Base-by-base conservation (phyloP, 2,113 vertebrate genomes). In the Sula dactylatra region DNA sequence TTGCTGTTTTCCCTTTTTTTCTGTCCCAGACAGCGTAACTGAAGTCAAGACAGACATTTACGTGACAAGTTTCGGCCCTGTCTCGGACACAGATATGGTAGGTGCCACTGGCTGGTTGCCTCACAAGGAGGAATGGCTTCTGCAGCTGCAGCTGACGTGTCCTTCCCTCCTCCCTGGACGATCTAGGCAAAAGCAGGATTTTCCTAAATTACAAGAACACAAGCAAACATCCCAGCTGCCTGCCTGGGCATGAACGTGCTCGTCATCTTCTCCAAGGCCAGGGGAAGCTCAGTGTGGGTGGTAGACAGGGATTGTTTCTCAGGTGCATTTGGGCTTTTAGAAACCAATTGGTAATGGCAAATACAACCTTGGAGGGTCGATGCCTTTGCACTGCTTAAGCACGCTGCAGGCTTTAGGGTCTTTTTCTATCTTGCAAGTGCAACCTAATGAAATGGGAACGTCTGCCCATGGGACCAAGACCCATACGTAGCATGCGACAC, bases 21-120 rank as follows among this genome's bases (percentile, higher is more conserved):
- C 87, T 93, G 73, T 91, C 89, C 77, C 97, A 99, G 99, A 99
- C 98, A 99, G 98, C 11, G 99, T 99, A 95, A 99, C 99, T 26
- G 99, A 99, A 98, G 99, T 99, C 92, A 99, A 99, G 97, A 99
- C 99, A 79, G 99, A 99, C 97, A 99, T 99, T 98, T 99, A 99
- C 3, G 99, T 99, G 97, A 99, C 99, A 1, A 99, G 99, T 97
- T 99, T 99, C 44, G 99, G 99, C 73, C 99, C 99, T 0, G 99
- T 99, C 79, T 99, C 99, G 38, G 99, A 99, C 94, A 99, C 99
- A 62, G 99, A 99, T 93, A 99, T 99, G 99, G 99, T 99, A 98
- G 98, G 97, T 97, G 67, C 40, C 50, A 32, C 24, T 69, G 69
- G 7, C 38, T 64, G 49, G 12, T 55, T 0, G 1, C 45, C 79